phyloP scores from a whole-genome alignment of 2,888 invertebrate species.

The Acleris laterana region DNA sequence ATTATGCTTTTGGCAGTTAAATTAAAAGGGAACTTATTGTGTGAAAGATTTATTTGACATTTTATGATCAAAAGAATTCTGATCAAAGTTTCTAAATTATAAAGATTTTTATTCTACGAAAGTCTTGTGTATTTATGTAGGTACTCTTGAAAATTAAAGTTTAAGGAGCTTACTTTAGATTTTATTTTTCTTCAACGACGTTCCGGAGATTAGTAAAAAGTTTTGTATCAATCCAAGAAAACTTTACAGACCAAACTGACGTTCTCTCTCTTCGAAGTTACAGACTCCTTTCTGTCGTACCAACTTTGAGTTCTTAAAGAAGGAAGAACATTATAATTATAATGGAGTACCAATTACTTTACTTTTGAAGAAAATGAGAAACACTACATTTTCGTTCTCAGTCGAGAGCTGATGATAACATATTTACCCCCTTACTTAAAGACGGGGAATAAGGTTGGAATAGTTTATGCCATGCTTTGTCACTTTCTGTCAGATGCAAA shows the following conservation, averaged over 20 bases:
- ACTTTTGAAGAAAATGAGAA: too few species aligned
- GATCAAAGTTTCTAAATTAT: neutral
- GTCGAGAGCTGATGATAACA: too few species aligned
- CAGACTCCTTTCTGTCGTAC: slow-evolving; percentile 3
- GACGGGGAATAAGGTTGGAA: too few species aligned
- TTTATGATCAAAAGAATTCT: neutral
- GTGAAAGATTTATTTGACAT: neutral
- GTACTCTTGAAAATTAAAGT: slow-evolving; percentile 2
- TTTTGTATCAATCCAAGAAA: slow-evolving; percentile 26
- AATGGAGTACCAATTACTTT: too few species aligned
- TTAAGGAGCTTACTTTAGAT: slow-evolving; percentile 21
- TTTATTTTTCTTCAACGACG: slow-evolving; percentile 19
- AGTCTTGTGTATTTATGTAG: neutral
- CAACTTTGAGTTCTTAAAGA: neutral
- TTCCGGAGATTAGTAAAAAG: slow-evolving; percentile 15
- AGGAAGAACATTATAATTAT: too few species aligned
- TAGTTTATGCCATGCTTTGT: too few species aligned
- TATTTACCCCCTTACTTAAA: too few species aligned
- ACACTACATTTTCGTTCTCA: too few species aligned
- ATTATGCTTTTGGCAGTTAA: slow-evolving; percentile 6
- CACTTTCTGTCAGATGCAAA: too few species aligned
- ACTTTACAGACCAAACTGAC: slow-evolving; percentile 24
- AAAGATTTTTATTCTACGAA: neutral
- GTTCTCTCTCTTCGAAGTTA: slow-evolving; percentile 15
- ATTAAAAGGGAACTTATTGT: neutral